Conservation (phyloP, 2,113 vertebrate species). For the Hipposideros armiger region DNA sequence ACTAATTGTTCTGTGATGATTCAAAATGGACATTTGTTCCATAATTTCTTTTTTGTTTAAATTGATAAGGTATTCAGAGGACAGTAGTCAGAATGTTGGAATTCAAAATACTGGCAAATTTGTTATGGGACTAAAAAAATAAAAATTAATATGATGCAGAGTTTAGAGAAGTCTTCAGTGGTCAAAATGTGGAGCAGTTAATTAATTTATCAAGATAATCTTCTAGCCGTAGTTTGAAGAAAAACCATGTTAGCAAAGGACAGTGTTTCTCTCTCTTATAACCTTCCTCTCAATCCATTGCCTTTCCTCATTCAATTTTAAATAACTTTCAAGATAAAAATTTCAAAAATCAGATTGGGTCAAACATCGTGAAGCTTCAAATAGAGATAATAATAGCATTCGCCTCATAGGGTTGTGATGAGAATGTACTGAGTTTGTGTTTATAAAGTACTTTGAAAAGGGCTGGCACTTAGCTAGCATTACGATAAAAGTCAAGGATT, state of each 20-base stretch:
- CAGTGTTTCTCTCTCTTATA: neutral
- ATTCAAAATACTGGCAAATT: constrained; percentile 69
- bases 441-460: neutral
- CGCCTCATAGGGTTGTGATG: neutral
- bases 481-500: neutral
- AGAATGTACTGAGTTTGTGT: neutral
- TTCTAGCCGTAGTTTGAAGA: neutral
- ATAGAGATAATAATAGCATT: neutral
- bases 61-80: constrained; percentile 74
- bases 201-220: constrained; percentile 29
- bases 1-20: constrained; percentile 59
- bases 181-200: neutral
- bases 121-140: constrained; percentile 30
- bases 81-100: constrained; percentile 40
- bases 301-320: neutral
- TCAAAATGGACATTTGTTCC: constrained; percentile 71
- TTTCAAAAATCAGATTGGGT: neutral
- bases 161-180: neutral
- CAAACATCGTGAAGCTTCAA: neutral
- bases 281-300: neutral
- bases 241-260: neutral
- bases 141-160: neutral
- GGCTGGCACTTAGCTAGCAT: neutral
- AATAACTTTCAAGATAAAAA: neutral
- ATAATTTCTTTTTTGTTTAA: constrained; percentile 20